A percentile compares a stretch with the other conserved stretches of the same genome.
phyloP scores from a whole-genome alignment of 2,888 invertebrate species.

The Tribolium freemani region DNA sequence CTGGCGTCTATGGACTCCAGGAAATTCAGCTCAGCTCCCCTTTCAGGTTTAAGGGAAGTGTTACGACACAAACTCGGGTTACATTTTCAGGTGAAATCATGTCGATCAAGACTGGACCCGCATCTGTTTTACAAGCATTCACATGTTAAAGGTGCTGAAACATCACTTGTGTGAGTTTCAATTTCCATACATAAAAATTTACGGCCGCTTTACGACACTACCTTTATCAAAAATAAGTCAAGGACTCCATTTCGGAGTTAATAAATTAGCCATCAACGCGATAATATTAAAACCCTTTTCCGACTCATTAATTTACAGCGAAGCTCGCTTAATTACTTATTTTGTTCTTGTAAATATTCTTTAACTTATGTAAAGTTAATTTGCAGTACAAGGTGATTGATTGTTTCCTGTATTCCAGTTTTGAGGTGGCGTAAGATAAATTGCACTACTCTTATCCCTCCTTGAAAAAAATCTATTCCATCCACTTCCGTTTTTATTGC shows the following conservation, averaged over 20 bases:
- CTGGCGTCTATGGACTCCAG: conserved; percentile 27
- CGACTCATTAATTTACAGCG: conserved; percentile 8
- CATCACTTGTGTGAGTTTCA: conserved; percentile 3
- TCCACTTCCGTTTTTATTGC: conserved; percentile 5
- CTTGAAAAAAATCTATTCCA: conserved; percentile 5
- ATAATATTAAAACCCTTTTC: neutral
- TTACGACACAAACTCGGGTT: neutral
- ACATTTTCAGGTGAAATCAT: neutral
- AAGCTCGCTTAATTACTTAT: conserved; percentile 25
- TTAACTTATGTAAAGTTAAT: conserved; percentile 15
- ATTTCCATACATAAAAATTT: conserved; percentile 9
- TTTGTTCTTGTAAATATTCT: conserved; percentile 22
- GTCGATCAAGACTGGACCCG: neutral
- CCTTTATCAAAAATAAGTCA: conserved; percentile 5
- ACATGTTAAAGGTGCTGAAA: conserved; percentile 14
- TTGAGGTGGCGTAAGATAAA: conserved; percentile 22
- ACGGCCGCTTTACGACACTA: neutral
- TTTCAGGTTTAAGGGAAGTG: conserved; percentile 8
- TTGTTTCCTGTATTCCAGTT: conserved; percentile 28
- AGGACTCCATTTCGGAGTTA: neutral
- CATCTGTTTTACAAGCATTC: conserved; percentile 33
- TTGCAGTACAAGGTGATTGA: conserved; percentile 23
- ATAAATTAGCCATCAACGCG: conserved; percentile 1
- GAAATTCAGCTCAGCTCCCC: conserved; percentile 33
- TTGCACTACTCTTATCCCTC: conserved; percentile 3